Evolutionary conservation across 2,113 vertebrate species (phyloP).

Genomic region (Neolamprologus modestus): DNA sequence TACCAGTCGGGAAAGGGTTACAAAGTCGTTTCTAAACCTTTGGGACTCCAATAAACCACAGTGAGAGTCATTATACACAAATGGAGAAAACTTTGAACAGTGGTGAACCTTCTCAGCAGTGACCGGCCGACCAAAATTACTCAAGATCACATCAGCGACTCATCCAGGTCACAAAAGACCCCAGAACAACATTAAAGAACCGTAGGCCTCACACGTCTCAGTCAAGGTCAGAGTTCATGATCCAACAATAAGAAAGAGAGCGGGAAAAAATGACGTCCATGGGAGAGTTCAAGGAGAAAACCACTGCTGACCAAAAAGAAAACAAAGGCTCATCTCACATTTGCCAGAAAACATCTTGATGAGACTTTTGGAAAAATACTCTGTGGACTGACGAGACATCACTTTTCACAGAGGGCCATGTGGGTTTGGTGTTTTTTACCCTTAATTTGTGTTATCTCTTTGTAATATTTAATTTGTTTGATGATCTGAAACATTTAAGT

Average conservation of each 20-base stretch:
- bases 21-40: background rate
- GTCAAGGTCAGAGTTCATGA: background rate
- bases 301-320: background rate
- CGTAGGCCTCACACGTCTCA: rapidly evolving
- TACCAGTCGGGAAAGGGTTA: rapidly evolving
- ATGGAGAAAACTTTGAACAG: background rate
- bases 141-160: background rate
- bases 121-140: background rate
- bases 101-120: background rate
- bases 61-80: background rate
- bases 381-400: background rate
- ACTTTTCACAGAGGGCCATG: background rate
- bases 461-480: background rate
- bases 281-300: background rate
- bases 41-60: background rate
- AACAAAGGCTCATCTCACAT: background rate
- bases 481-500: background rate
- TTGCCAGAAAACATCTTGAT: background rate
- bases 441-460: background rate
- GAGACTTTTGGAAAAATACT: background rate
- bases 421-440: background rate
- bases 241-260: background rate
- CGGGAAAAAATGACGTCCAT: background rate
- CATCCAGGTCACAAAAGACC: background rate
- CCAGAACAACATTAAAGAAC: background rate